Conservation (phyloP, 2,888 invertebrate genomes). For the Sminthurinus aureus region DNA sequence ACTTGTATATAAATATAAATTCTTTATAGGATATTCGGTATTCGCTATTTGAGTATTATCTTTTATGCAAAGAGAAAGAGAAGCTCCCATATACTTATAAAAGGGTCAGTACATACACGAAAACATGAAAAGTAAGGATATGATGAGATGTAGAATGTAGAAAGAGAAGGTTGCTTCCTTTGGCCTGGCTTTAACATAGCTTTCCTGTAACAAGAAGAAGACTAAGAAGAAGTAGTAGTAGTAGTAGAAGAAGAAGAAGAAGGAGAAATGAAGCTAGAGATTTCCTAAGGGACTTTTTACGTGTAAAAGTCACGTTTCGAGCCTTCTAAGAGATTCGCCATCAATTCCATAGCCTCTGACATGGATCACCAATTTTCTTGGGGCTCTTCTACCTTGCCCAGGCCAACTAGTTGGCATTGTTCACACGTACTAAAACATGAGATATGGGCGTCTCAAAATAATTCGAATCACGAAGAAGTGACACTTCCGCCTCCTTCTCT, state of each 20-base stretch:
- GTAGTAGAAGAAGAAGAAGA: constrained; percentile 17
- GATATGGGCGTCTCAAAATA: constrained; percentile 60
- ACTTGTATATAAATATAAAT: too few species aligned
- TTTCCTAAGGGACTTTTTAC: constrained; percentile 59
- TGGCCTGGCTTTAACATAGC: too few species aligned
- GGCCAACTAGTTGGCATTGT: constrained; percentile 56
- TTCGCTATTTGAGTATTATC: too few species aligned
- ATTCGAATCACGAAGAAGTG: constrained; percentile 60
- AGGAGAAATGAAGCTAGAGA: constrained; percentile 44
- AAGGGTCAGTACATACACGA: too few species aligned
- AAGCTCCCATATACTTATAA: too few species aligned
- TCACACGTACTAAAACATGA: constrained; percentile 60
- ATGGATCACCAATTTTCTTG: constrained; percentile 59
- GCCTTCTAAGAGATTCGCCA: constrained; percentile 57
- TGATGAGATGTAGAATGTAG: constrained; percentile 5
- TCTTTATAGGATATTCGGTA: too few species aligned
- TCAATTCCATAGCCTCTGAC: constrained; percentile 59
- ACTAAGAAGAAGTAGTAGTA: not conserved
- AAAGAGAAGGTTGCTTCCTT: too few species aligned
- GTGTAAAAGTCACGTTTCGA: constrained; percentile 59
- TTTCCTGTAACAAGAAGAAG: too few species aligned
- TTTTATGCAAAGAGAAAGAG: too few species aligned
- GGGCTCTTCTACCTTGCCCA: constrained; percentile 35
- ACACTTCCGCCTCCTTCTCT: constrained; percentile 50
- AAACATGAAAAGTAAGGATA: not conserved